These are phyloP conservation scores for Perizoma flavofasciatum DNA, from an alignment of 2,888 invertebrate species.

Conservation along the genomic window DNA sequence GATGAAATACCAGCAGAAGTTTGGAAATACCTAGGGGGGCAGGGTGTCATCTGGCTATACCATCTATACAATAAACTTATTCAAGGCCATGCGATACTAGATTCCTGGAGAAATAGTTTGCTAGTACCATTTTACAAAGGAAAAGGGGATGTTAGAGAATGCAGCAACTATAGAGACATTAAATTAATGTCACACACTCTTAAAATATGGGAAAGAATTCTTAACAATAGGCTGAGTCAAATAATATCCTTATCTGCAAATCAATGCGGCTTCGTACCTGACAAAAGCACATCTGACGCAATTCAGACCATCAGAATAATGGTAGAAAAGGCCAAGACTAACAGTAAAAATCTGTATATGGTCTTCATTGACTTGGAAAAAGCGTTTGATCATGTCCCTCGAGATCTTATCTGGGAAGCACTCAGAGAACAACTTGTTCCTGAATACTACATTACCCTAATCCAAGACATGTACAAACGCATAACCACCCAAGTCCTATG, in stretches of 20 bases:
- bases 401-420: not conserved
- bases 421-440: not conserved
- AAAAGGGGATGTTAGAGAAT: slow-evolving; percentile 25
- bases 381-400: not conserved
- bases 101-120: slow-evolving; percentile 12
- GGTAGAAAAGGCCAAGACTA: not conserved
- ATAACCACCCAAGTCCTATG: too few species aligned
- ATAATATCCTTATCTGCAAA: slow-evolving; percentile 1
- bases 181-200: slow-evolving; percentile 31
- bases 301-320: not conserved
- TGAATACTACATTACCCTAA: too few species aligned
- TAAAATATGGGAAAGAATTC: slow-evolving; percentile 16
- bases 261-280: not conserved
- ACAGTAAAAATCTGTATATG: not conserved
- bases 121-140: slow-evolving; percentile 28
- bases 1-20: slow-evolving; percentile 10
- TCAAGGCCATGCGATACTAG: not conserved
- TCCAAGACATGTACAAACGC: too few species aligned
- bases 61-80: slow-evolving; percentile 1
- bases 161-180: slow-evolving; percentile 28
- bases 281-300: not conserved
- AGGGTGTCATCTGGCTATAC: not conserved
- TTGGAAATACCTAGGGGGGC: slow-evolving; percentile 5
- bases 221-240: not conserved
- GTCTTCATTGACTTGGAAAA: slow-evolving; percentile 5